These are phyloP conservation scores for Rhizomys pruinosus DNA, from an alignment of 2,113 vertebrate genomes.

Conservation along the genomic window DNA sequence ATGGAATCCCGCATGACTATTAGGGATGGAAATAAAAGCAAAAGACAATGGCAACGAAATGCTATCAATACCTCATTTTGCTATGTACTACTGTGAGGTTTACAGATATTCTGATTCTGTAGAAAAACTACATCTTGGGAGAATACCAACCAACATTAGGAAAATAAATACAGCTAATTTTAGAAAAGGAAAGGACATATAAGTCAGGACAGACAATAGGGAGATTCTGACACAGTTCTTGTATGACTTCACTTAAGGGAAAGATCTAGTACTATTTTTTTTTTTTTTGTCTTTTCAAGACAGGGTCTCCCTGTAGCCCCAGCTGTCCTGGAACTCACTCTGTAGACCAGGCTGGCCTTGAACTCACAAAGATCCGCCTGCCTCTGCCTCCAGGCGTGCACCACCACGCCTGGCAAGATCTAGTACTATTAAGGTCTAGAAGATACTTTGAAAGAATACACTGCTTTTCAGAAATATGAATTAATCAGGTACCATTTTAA, in stretches of 20 bases:
- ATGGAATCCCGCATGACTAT: not conserved
- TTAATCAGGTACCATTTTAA: not conserved
- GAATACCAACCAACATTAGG: not conserved
- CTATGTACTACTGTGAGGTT: not conserved
- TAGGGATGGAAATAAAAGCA: not conserved
- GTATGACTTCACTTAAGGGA: not conserved
- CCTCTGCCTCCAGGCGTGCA: no score
- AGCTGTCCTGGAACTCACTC: no score
- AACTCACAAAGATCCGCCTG: no score
- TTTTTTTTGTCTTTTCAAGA: no score
- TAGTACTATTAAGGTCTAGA: slow-evolving; percentile 5
- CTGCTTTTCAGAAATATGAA: slow-evolving; percentile 6
- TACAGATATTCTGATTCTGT: slow-evolving; percentile 28
- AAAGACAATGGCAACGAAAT: slow-evolving; percentile 5
- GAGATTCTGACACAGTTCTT: not conserved
- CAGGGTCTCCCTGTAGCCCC: no score
- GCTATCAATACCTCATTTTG: slow-evolving; percentile 20
- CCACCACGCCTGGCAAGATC: no score
- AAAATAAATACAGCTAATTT: not conserved
- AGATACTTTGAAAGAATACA: not conserved
- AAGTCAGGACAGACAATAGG: not conserved
- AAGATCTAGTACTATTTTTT: no score
- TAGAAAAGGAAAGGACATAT: slow-evolving; percentile 6
- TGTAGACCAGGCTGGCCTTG: no score
- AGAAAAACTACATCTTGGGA: not conserved